Percentiles rank a stretch among this genome's conserved stretches.
phyloP scores from a whole-genome alignment of 2,888 invertebrate species.

The Pristionchus entomophagus region DNA sequence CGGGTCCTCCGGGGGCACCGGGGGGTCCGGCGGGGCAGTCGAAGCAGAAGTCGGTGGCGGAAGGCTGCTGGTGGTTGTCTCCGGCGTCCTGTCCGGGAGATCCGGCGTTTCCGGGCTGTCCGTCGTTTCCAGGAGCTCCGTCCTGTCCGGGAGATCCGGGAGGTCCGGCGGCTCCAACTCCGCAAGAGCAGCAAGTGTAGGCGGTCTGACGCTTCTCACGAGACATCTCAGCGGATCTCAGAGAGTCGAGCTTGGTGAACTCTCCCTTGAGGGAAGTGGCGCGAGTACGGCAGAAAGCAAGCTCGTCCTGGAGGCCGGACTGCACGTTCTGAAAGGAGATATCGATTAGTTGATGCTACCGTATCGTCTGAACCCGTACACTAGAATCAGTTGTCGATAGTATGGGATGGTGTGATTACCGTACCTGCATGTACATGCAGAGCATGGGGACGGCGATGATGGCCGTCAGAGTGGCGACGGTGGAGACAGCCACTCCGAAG shows the following conservation, averaged over 20 bases:
- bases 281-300: slow-evolving; percentile 36
- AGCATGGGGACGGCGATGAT: slow-evolving; percentile 66
- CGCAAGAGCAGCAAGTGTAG: slow-evolving; percentile 47
- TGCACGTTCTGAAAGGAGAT: slow-evolving; percentile 9
- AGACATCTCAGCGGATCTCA: slow-evolving; percentile 8
- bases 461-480: slow-evolving; percentile 62
- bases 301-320: slow-evolving; percentile 42
- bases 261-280: slow-evolving; percentile 19
- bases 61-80: slow-evolving; percentile 13
- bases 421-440: slow-evolving; percentile 61
- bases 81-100: slow-evolving; percentile 41
- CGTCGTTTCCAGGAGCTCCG: slow-evolving; percentile 47
- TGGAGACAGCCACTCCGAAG: slow-evolving; percentile 66
- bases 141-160: slow-evolving; percentile 47
- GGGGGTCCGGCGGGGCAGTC: slow-evolving; percentile 48
- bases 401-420: not conserved
- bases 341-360: not conserved
- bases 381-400: slow-evolving; percentile 3
- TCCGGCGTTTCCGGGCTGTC: slow-evolving; percentile 45
- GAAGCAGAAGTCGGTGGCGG: slow-evolving; percentile 46
- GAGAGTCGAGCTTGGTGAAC: slow-evolving; percentile 30
- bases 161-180: slow-evolving; percentile 46
- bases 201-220: slow-evolving; percentile 46
- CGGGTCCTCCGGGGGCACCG: slow-evolving; percentile 41
- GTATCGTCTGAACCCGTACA: not conserved